Percentiles rank a stretch among this genome's conserved stretches.
Conservation (phyloP, 53 echinoderm and acorn worm genomes). For the Paracentrotus lividus region DNA sequence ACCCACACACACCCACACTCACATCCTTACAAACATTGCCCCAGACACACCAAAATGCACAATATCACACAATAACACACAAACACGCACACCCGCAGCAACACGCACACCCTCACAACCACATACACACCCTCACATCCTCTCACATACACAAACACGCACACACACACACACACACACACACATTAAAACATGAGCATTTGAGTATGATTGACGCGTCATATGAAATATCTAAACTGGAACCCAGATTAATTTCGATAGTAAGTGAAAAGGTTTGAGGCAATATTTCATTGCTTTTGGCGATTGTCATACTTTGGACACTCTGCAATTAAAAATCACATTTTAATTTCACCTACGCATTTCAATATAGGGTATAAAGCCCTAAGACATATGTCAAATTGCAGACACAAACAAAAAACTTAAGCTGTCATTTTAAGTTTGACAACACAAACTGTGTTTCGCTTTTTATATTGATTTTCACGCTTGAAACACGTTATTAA, state of each 20-base stretch:
- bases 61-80: too few species aligned
- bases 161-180: background rate
- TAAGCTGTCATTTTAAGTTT: too few species aligned
- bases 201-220: background rate
- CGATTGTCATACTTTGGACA: background rate
- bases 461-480: too few species aligned
- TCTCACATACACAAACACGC: background rate
- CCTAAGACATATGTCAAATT: background rate
- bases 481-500: too few species aligned
- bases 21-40: background rate
- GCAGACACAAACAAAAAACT: too few species aligned
- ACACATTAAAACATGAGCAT: background rate
- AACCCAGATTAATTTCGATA: background rate
- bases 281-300: background rate
- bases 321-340: background rate
- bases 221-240: background rate
- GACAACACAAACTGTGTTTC: background rate
- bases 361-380: background rate
- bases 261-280: background rate
- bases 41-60: too few species aligned
- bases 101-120: too few species aligned
- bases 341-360: background rate
- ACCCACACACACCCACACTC: background rate
- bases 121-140: background rate
- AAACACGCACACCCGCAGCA: too few species aligned